Percentiles rank a stretch among this genome's conserved stretches.
Conservation (phyloP, 2,888 invertebrate species). For the Orchestes rusci region DNA sequence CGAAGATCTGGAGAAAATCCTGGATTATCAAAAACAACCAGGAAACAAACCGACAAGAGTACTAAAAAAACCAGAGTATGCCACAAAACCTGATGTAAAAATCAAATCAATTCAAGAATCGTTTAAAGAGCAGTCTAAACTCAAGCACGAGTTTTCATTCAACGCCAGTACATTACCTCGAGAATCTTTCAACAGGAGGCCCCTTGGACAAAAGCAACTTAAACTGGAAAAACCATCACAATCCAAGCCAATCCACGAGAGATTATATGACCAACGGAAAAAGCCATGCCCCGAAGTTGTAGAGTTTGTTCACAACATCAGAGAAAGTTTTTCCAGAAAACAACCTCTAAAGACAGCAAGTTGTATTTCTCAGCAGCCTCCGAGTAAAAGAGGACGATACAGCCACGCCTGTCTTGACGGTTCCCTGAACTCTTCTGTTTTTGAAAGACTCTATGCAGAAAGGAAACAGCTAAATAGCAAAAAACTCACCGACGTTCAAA, state of each 20-base stretch:
- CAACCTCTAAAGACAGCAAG: not conserved
- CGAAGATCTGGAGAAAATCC: slow-evolving; percentile 4
- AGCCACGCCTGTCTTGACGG: slow-evolving; percentile 6
- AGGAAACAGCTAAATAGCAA: slow-evolving; percentile 13
- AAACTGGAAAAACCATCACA: too few relatives aligned
- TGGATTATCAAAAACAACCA: not conserved
- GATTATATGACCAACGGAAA: slow-evolving; percentile 8
- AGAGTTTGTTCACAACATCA: not conserved
- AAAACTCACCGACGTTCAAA: slow-evolving; percentile 11
- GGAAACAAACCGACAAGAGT: too few relatives aligned
- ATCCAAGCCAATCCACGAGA: slow-evolving; percentile 2
- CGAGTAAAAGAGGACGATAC: slow-evolving; percentile 7
- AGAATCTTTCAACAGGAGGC: too few relatives aligned
- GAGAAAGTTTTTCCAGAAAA: not conserved
- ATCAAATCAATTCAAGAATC: too few relatives aligned
- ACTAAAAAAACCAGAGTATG: not conserved
- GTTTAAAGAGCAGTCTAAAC: too few relatives aligned
- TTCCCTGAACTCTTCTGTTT: slow-evolving; percentile 10
- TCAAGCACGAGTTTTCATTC: too few relatives aligned
- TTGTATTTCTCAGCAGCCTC: slow-evolving; percentile 2
- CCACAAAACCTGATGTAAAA: not conserved
- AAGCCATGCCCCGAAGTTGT: slow-evolving; percentile 5
- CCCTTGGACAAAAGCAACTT: not conserved
- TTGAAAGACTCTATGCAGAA: slow-evolving; percentile 13
- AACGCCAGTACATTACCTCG: too few relatives aligned